These are phyloP conservation scores for Holothuria glaberrima DNA, from an alignment of 35 echinoderm and acorn worm species.

Conservation along the genomic window DNA sequence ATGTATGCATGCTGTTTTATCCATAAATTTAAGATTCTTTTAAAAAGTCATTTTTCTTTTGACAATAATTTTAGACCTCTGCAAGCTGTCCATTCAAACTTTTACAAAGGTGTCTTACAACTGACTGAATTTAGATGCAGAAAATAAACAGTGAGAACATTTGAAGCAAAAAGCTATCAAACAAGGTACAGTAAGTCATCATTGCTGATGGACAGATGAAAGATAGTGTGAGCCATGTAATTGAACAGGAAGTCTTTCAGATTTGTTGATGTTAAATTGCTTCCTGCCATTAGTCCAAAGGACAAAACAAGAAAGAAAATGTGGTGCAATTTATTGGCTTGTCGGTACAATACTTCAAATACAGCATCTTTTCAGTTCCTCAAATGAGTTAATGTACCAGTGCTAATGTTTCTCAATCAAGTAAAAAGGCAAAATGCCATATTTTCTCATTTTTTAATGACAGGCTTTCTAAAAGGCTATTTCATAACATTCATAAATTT, in stretches of 20 bases:
- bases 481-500: too few species aligned
- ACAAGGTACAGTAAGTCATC: too few species aligned
- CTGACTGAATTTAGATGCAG: not conserved
- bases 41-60: too few species aligned
- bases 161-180: too few species aligned
- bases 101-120: not conserved
- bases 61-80: too few species aligned
- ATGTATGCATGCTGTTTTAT: too few species aligned
- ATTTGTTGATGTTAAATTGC: constrained; percentile 37
- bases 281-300: constrained; percentile 20
- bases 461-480: too few species aligned
- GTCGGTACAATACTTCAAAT: not conserved
- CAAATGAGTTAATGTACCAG: not conserved
- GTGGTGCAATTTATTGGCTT: not conserved
- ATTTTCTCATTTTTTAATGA: too few species aligned
- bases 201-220: not conserved
- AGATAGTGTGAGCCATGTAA: not conserved
- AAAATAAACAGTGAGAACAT: too few species aligned
- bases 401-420: not conserved
- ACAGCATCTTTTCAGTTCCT: not conserved
- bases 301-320: not conserved
- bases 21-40: not conserved
- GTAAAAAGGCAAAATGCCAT: too few species aligned
- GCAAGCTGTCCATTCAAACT: too few species aligned
- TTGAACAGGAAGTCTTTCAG: constrained; percentile 29